These are phyloP conservation scores for Cantharis flavilabris DNA, from an alignment of 2,888 invertebrate species.

Conservation along the genomic window DNA sequence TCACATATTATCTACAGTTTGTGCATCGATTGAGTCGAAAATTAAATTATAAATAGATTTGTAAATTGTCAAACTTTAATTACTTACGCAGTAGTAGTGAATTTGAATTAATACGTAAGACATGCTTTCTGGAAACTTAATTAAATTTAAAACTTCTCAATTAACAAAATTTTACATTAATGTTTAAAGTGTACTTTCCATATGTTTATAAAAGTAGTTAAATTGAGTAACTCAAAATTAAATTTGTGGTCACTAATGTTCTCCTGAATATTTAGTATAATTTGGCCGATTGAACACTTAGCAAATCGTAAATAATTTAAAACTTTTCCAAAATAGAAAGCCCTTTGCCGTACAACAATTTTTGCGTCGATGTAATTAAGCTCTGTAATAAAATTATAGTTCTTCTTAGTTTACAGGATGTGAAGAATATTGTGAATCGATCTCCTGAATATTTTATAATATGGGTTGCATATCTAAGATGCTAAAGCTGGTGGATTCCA, in stretches of 20 bases:
- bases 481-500: not conserved
- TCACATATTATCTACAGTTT: not conserved
- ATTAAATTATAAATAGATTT: not conserved
- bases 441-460: not conserved
- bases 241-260: not conserved
- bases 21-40: not conserved
- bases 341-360: not conserved
- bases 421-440: not conserved
- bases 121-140: not conserved
- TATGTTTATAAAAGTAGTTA: not conserved
- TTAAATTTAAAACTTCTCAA: slow-evolving; percentile 1
- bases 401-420: not conserved
- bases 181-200: not conserved
- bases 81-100: not conserved
- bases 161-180: not conserved
- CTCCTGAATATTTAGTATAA: not conserved
- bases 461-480: not conserved
- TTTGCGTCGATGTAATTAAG: too few relatives aligned
- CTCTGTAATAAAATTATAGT: not conserved
- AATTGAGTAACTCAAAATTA: not conserved
- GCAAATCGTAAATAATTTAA: not conserved
- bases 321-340: not conserved
- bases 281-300: not conserved
- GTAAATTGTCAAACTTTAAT: slow-evolving; percentile 1
- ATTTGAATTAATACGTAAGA: not conserved